Conservation (phyloP, 2,797 vertebrate genomes). For the Pseudochirops cupreus region DNA sequence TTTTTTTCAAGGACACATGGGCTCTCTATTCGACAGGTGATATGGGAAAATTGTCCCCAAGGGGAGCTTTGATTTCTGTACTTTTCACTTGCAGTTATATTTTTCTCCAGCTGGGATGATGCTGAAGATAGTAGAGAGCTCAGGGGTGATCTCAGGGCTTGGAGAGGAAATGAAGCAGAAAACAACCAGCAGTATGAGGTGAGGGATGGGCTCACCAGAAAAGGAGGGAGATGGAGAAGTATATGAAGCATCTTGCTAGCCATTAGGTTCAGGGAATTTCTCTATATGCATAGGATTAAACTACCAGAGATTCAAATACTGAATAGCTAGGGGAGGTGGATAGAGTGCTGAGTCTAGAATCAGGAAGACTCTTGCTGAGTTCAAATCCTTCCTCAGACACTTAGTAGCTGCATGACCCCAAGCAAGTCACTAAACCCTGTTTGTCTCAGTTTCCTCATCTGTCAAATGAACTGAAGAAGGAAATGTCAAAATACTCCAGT, state of each 20-base stretch:
- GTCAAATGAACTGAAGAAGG: background rate
- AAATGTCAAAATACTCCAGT: background rate
- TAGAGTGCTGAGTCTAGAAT: background rate
- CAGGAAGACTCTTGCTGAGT: background rate
- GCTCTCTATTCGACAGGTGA: constrained; percentile 84
- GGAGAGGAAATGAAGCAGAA: constrained; percentile 83
- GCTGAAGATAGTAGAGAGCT: constrained; percentile 75
- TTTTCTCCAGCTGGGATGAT: constrained; percentile 79
- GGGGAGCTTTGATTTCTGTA: constrained; percentile 78
- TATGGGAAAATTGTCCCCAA: constrained; percentile 76
- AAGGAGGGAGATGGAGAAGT: background rate
- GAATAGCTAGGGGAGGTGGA: background rate
- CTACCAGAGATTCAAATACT: background rate
- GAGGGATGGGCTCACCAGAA: constrained; percentile 50
- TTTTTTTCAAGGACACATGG: constrained; percentile 83
- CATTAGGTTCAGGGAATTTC: background rate
- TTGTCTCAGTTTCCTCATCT: background rate
- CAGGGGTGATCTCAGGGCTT: constrained; percentile 67
- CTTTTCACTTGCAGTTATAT: constrained; percentile 75
- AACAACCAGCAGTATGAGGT: constrained; percentile 65
- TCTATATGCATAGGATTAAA: background rate
- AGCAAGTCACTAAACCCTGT: background rate
- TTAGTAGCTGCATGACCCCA: background rate
- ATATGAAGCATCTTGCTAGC: background rate
- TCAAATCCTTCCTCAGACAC: background rate